Evolutionary conservation across 1,140 invertebrate genomes (phyloP), one percentile per base, ranked within the genome.

Genomic region (Phenacoccus solenopsis): DNA sequence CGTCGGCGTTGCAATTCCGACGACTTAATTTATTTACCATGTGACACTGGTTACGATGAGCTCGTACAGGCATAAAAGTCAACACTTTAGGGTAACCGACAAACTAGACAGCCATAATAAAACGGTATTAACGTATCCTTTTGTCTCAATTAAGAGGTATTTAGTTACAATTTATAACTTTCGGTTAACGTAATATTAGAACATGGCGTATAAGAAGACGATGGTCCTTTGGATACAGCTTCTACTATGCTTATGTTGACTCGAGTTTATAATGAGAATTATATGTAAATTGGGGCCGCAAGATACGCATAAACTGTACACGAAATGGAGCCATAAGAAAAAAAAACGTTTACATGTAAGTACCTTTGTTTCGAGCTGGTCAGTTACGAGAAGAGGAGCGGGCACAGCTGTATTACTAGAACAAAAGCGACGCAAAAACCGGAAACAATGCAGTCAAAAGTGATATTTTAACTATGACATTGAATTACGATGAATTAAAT

Each of bases 401-500:
- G n/a, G n/a, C 13, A 32, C 13, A 32, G 30, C 30, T 32, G 5
- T 32, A 32, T 32, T 32, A 32, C 30, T 7, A 32, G 5, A 13
- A 32, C 30, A n/a, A n/a, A n/a, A n/a, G n/a, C n/a, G n/a, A n/a
- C n/a, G n/a, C 30, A 5, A 32, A 13, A 32, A 49, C 38, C 38
- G 38, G 38, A 49, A 49, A 49, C 16, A n/a, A 49, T 49, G 20
- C 16, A 49, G 3, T 3, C 16, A n/a, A n/a, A n/a, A n/a, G n/a
- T n/a, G n/a, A n/a, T n/a, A n/a, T n/a, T n/a, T n/a, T n/a, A 16
- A 64, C 21, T 10, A 24, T 64, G 59, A 16, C 21, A 22, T 64
- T 24, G 12, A 24, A 64, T 64, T 64, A 64, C 59, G 59, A 64
- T 20, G 21, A 25, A 64, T 64, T 64, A 64, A 64, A 64, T 64